Percentiles rank a stretch among this genome's conserved stretches.
Conservation (phyloP, 2,888 invertebrate genomes). For the Cynaeus angustus region DNA sequence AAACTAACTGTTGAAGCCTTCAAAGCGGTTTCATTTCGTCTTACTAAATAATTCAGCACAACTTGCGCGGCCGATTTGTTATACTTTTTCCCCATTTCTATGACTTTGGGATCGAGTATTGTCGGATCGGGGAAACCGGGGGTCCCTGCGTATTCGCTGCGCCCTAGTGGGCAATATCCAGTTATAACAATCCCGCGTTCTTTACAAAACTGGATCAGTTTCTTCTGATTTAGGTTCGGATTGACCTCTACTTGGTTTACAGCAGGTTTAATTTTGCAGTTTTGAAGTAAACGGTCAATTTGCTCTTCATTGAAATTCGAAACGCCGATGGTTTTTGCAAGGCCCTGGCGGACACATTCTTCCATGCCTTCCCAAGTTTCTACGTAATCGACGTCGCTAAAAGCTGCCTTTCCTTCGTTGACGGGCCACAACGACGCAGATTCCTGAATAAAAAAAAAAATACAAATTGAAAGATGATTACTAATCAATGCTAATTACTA, state of each 20-base stretch:
- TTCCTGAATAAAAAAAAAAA: conserved; percentile 67
- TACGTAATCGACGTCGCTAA: conserved; percentile 79
- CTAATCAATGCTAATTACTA: conserved; percentile 34
- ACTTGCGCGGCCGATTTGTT: conserved; percentile 79
- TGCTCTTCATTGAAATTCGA: conserved; percentile 87
- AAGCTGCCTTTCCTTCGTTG: conserved; percentile 69
- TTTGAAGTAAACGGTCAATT: conserved; percentile 76
- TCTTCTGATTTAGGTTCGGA: conserved; percentile 82
- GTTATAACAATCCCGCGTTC: conserved; percentile 77
- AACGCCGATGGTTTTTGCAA: conserved; percentile 82
- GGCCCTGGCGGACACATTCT: conserved; percentile 77
- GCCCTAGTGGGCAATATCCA: conserved; percentile 85
- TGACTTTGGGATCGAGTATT: conserved; percentile 74
- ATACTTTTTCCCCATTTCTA: conserved; percentile 76
- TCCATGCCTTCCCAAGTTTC: conserved; percentile 87
- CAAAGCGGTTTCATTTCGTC: neutral
- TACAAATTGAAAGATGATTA: conserved; percentile 6
- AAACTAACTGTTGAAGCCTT: neutral
- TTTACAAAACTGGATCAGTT: conserved; percentile 80
- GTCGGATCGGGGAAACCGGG: conserved; percentile 73
- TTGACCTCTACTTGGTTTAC: conserved; percentile 78
- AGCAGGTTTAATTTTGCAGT: conserved; percentile 76
- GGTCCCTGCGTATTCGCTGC: conserved; percentile 71
- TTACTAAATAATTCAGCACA: conserved; percentile 78
- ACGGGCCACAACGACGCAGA: conserved; percentile 68